Evolutionary conservation across 2,113 vertebrate genomes (phyloP).

Genomic region (Sorex fumeus): DNA sequence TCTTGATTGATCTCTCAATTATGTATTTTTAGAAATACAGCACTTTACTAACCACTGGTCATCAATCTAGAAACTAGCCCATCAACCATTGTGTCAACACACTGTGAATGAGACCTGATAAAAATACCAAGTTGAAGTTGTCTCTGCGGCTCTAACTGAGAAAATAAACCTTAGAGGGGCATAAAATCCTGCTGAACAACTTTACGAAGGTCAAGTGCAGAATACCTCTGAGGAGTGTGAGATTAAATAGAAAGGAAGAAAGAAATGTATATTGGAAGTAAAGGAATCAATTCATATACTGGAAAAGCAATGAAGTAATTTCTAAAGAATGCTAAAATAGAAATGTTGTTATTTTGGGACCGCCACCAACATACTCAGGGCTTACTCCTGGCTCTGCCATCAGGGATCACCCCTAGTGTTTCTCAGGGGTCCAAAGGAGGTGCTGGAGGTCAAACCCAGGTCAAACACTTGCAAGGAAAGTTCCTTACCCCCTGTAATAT

Average conservation of each 20-base stretch:
- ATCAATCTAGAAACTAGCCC: conserved; percentile 77
- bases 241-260: not conserved
- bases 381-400: too few relatives aligned
- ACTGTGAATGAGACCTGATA: conserved; percentile 59
- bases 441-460: too few relatives aligned
- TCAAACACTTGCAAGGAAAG: too few relatives aligned
- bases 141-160: conserved; percentile 32
- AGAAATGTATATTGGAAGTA: not conserved
- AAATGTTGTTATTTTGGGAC: not conserved
- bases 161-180: conserved; percentile 53
- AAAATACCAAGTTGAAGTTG: conserved; percentile 73
- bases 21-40: conserved; percentile 80
- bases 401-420: too few relatives aligned
- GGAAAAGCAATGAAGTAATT: not conserved
- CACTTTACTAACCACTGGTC: conserved; percentile 68
- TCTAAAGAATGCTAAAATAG: not conserved
- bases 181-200: conserved; percentile 18
- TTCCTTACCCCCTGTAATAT: too few relatives aligned
- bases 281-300: not conserved
- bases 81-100: conserved; percentile 73
- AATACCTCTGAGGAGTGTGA: conserved; percentile 38
- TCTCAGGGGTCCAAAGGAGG: too few relatives aligned
- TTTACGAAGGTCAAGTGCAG: not conserved
- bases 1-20: conserved; percentile 80
- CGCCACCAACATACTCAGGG: too few relatives aligned